A percentile compares a stretch with the other conserved stretches of the same genome.
Conservation (phyloP, 2,888 invertebrate genomes). For the Spatulosminthurus flaviceps region DNA sequence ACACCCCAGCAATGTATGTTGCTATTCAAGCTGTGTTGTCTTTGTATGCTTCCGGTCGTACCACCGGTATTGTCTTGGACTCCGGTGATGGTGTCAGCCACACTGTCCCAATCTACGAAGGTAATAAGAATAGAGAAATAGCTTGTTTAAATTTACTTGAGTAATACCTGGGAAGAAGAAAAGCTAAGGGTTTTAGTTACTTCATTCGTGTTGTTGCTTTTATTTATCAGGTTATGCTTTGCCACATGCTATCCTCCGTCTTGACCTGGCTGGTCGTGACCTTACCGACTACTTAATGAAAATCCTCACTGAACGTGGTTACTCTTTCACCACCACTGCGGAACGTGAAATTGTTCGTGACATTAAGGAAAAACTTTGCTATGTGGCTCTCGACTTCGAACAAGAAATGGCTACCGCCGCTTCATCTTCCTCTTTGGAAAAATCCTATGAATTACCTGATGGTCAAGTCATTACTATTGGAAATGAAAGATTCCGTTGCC, state of each 20-base stretch:
- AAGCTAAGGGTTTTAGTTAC: too few relatives aligned
- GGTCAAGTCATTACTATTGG: conserved; percentile 91
- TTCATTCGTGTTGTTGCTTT: too few relatives aligned
- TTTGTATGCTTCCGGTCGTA: conserved; percentile 92
- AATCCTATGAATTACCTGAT: conserved; percentile 90
- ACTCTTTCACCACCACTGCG: conserved; percentile 88
- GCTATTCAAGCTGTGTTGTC: conserved; percentile 93
- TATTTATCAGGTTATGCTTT: conserved; percentile 77
- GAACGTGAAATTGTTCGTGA: conserved; percentile 94
- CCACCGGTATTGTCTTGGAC: conserved; percentile 93
- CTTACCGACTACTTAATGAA: conserved; percentile 94
- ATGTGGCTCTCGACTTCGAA: conserved; percentile 88
- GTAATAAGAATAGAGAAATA: conserved; percentile 65
- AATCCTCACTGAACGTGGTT: conserved; percentile 89
- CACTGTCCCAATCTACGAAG: conserved; percentile 93
- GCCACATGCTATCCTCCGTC: conserved; percentile 90
- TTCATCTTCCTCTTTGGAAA: conserved; percentile 88
- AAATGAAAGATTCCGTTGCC: conserved; percentile 89
- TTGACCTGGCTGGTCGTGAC: conserved; percentile 92
- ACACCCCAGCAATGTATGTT: conserved; percentile 93
- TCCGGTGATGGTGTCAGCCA: conserved; percentile 94
- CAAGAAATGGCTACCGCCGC: conserved; percentile 93
- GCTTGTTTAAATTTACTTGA: too few relatives aligned
- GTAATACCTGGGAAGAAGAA: too few relatives aligned
- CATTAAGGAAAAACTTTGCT: conserved; percentile 92